Conservation (phyloP, 2,797 vertebrate species). For the Squalus acanthias region DNA sequence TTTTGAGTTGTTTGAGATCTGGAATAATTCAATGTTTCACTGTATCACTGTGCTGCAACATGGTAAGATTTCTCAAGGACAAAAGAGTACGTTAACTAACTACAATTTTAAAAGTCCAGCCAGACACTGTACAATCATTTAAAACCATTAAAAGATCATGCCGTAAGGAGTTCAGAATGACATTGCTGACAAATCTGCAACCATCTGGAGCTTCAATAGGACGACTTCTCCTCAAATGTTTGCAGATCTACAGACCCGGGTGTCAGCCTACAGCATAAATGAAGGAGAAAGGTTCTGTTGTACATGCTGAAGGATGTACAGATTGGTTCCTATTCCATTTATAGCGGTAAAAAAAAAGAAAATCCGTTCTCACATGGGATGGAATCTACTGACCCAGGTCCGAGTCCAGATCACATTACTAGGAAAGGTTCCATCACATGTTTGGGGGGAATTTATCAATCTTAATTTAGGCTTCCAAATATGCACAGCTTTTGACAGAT, state of each 20-base stretch:
- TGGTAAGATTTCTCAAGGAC: no score
- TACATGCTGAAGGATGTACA: neutral
- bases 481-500: neutral
- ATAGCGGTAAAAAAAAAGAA: neutral
- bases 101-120: neutral
- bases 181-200: neutral
- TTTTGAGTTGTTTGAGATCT: neutral
- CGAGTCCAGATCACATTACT: neutral
- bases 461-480: neutral
- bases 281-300: neutral
- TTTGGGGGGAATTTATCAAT: neutral
- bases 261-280: neutral
- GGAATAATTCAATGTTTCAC: neutral
- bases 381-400: neutral
- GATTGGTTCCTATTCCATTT: neutral
- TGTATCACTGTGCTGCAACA: no score
- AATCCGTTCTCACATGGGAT: neutral
- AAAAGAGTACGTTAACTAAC: no score
- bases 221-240: neutral
- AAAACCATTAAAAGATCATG: neutral
- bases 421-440: neutral
- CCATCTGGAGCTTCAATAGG: neutral
- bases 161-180: neutral
- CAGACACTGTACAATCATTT: neutral
- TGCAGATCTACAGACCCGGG: neutral